Percentiles rank a stretch among this genome's conserved stretches.
Conservation (phyloP, 2,113 vertebrate genomes). For the Pelusios castaneus region DNA sequence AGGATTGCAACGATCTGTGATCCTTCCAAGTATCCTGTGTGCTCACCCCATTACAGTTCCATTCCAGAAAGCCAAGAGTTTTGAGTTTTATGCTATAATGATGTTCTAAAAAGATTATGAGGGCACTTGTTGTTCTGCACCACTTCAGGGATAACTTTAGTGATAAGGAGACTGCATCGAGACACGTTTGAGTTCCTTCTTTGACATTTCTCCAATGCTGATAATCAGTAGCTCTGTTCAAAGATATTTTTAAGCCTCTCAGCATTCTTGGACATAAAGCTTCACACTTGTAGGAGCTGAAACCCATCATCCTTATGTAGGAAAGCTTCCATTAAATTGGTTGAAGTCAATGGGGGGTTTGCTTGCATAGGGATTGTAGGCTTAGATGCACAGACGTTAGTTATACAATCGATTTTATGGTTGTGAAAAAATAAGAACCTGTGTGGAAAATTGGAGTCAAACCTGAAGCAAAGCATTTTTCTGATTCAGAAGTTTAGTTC, state of each 20-base stretch:
- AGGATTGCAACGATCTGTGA: neutral
- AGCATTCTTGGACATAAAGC: constrained; percentile 27
- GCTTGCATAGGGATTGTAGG: neutral
- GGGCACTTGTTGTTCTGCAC: constrained; percentile 10
- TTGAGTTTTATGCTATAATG: constrained; percentile 45
- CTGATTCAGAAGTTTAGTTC: neutral
- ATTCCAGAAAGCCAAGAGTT: constrained; percentile 17
- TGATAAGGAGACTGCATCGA: constrained; percentile 51
- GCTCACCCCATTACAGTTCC: neutral
- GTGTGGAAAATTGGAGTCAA: constrained; percentile 7
- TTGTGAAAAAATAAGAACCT: neutral
- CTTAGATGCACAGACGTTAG: neutral
- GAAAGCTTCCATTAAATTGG: constrained; percentile 34
- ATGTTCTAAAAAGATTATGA: constrained; percentile 54
- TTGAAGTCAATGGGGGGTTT: neutral
- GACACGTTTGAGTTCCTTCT: constrained; percentile 47
- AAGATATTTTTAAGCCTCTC: constrained; percentile 60
- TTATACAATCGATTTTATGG: neutral
- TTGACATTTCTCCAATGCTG: constrained; percentile 57
- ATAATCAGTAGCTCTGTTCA: constrained; percentile 49
- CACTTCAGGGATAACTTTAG: constrained; percentile 29
- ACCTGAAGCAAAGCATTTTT: neutral
- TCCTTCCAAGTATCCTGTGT: neutral
- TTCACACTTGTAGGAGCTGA: constrained; percentile 23
- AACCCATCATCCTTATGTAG: neutral